Conservation (phyloP, 2,113 vertebrate species). For the Nanorana parkeri region DNA sequence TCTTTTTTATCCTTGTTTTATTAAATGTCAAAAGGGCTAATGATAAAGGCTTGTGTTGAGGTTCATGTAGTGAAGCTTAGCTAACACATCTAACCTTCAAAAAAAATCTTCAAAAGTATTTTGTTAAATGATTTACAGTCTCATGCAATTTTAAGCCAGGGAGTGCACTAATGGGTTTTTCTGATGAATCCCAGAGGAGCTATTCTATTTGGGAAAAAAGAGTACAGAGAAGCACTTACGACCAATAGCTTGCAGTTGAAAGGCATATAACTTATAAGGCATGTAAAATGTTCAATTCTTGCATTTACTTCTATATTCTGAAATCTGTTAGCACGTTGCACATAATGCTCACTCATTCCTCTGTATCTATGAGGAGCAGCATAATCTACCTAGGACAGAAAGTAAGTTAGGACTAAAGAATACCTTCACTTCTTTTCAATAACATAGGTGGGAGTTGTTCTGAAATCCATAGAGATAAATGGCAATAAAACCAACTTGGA, state of each 20-base stretch:
- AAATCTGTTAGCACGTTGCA: not conserved
- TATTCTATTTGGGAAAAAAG: conserved; percentile 78
- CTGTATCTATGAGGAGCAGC: no score
- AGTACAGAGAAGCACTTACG: conserved; percentile 73
- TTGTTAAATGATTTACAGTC: conserved; percentile 88
- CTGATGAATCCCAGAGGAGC: conserved; percentile 77
- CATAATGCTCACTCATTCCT: not conserved
- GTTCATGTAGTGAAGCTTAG: conserved; percentile 69
- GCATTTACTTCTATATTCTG: not conserved
- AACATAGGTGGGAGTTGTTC: no score
- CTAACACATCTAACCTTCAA: conserved; percentile 74
- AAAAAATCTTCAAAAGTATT: conserved; percentile 77
- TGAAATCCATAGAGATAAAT: no score
- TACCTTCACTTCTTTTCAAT: no score
- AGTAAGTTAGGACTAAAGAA: no score
- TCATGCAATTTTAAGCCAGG: conserved; percentile 89
- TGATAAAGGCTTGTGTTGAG: conserved; percentile 62
- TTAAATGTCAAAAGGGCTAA: conserved; percentile 77
- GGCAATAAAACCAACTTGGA: no score
- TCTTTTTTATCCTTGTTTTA: conserved; percentile 76
- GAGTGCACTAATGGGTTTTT: conserved; percentile 89
- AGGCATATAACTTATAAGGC: conserved; percentile 58
- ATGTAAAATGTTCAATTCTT: conserved; percentile 34
- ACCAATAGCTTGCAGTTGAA: conserved; percentile 50
- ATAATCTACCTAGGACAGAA: no score